A percentile compares a stretch with the other conserved stretches of the same genome.
These are phyloP conservation scores for Andrena praecox DNA, from an alignment of 2,888 invertebrate genomes.

Conservation along the genomic window DNA sequence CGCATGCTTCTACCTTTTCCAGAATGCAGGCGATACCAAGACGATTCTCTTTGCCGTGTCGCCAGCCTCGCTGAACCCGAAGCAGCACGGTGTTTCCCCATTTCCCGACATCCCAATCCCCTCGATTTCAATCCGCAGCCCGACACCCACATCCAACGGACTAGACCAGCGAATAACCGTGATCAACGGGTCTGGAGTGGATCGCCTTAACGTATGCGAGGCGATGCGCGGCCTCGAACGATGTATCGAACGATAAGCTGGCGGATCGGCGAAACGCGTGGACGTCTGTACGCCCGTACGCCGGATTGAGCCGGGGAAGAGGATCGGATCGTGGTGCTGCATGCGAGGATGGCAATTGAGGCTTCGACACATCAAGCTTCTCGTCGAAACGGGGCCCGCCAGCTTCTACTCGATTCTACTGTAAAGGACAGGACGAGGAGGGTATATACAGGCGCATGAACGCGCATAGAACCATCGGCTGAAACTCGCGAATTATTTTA, in stretches of 20 bases:
- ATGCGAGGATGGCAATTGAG: conserved; percentile 35
- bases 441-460: conserved; percentile 2
- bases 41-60: no score
- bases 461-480: not conserved
- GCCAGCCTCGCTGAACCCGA: no score
- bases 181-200: conserved; percentile 16
- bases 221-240: conserved; percentile 23
- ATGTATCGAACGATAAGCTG: conserved; percentile 56
- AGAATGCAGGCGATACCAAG: no score
- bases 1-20: no score
- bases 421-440: not conserved
- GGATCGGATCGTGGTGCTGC: conserved; percentile 38
- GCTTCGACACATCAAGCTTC: conserved; percentile 23
- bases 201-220: conserved; percentile 52
- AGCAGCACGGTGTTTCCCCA: no score
- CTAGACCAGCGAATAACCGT: conserved; percentile 21
- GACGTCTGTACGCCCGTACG: not conserved
- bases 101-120: no score
- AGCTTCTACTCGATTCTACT: conserved; percentile 3
- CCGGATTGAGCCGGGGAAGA: conserved; percentile 10
- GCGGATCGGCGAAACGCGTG: conserved; percentile 37
- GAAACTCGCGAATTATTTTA: conserved; percentile 24
- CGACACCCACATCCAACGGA: not conserved
- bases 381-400: conserved; percentile 14
- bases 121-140: no score